Base-by-base conservation (phyloP, 1,140 invertebrate genomes). In the Zaprionus davidi region DNA sequence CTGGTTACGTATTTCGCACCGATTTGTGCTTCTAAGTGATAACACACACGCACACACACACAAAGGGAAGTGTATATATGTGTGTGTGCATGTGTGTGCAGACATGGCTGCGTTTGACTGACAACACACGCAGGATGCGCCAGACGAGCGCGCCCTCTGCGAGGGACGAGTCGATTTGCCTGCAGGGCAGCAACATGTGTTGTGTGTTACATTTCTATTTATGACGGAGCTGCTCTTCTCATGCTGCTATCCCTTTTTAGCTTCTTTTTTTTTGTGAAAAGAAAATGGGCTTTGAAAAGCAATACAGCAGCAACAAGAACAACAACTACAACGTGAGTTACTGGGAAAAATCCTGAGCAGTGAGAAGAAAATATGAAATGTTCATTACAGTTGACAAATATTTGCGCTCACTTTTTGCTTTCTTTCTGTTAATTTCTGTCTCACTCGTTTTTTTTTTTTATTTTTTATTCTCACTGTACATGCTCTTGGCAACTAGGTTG, bases 371-470 rank as follows among this genome's bases (percentile, higher is more conserved):
- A 88, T 90, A 90, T 90, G 85, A 90, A 90, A 90, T 90, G 86
- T 90, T 90, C 85, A 90, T 90, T 90, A 90, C 85, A 90, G 86
- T 90, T 90, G 85, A 85, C 86, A 90, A 90, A 90, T 90, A 90
- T 90, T 90, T 90, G 73, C 85, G 62, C 71, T 76, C 76, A 56
- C 67, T 63, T 83, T 79, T 84, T 76, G 78, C 71, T 78, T 78
- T 86, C 49, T 62, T 81, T 71, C 71, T 66, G 62, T 77, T 78
- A 70, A 82, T 82, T 79, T 73, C 79, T 79, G 76, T 59, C 41
- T 22, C 44, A 20, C 17, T 58, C 24, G 31, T 2, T 17, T 22
- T 58, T 58, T 58, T 58, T 15, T 26, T 28, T 71, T 82, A 58
- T 77, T 77, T 79, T 77, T 66, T 86, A 82, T 74, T 58, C 72